Conservation (phyloP, 2,888 invertebrate genomes). For the Rhynchonema sp. region DNA sequence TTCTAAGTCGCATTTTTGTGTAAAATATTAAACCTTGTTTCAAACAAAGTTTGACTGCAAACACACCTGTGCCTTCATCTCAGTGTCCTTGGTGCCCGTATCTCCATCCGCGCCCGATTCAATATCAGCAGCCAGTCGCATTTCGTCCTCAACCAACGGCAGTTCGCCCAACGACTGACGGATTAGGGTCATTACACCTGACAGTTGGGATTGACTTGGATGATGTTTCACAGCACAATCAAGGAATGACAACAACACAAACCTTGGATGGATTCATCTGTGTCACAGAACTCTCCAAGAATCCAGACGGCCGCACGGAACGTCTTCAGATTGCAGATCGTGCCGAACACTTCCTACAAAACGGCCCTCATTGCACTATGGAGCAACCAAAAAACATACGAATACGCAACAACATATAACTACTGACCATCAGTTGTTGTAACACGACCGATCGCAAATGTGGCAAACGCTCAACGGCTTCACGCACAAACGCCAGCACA, state of each 20-base stretch:
- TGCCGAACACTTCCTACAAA: slow-evolving; percentile 58
- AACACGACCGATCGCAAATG: slow-evolving; percentile 59
- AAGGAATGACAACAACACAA: too few relatives aligned
- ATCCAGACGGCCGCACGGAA: slow-evolving; percentile 91
- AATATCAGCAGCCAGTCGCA: slow-evolving; percentile 41
- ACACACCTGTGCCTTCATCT: slow-evolving; percentile 7
- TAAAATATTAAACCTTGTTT: too few relatives aligned
- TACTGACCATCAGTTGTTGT: slow-evolving; percentile 33
- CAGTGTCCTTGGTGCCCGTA: slow-evolving; percentile 11
- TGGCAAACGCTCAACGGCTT: slow-evolving; percentile 83
- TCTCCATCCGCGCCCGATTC: slow-evolving; percentile 9
- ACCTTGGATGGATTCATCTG: slow-evolving; percentile 51
- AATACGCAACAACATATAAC: too few relatives aligned
- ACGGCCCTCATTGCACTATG: slow-evolving; percentile 18
- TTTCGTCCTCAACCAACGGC: slow-evolving; percentile 43
- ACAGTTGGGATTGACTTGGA: background rate
- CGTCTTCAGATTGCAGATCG: slow-evolving; percentile 71
- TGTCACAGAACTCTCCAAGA: slow-evolving; percentile 77
- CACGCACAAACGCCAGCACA: slow-evolving; percentile 78
- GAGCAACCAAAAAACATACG: background rate
- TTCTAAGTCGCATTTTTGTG: too few relatives aligned
- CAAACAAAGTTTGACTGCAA: background rate
- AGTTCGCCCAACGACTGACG: slow-evolving; percentile 31
- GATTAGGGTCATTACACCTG: slow-evolving; percentile 12
- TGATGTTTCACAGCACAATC: background rate